These are phyloP conservation scores for Calephelis perditalis DNA, from an alignment of 2,888 invertebrate genomes.

Conservation along the genomic window DNA sequence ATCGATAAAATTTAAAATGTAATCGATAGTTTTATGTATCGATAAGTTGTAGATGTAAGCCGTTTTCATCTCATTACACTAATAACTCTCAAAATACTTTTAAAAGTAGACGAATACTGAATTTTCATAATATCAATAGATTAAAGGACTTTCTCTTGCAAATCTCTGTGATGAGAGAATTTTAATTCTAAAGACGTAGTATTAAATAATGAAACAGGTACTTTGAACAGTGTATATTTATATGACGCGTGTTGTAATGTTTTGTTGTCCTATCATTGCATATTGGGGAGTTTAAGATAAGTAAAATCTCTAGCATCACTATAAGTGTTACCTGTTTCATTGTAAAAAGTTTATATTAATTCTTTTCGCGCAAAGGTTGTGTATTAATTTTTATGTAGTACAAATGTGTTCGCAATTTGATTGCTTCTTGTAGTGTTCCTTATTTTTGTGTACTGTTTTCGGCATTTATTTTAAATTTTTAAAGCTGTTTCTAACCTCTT, in stretches of 20 bases:
- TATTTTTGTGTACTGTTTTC: slow-evolving; percentile 69
- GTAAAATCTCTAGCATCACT: slow-evolving; percentile 24
- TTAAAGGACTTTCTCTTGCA: slow-evolving; percentile 63
- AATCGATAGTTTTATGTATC: slow-evolving; percentile 56
- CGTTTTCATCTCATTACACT: slow-evolving; percentile 69
- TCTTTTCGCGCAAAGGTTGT: slow-evolving; percentile 78
- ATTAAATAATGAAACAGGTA: slow-evolving; percentile 63
- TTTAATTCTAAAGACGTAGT: slow-evolving; percentile 72
- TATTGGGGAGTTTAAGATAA: slow-evolving; percentile 20
- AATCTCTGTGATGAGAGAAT: slow-evolving; percentile 74
- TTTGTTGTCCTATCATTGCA: slow-evolving; percentile 13
- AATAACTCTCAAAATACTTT: slow-evolving; percentile 59
- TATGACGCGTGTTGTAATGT: slow-evolving; percentile 27
- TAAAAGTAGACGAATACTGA: slow-evolving; percentile 62
- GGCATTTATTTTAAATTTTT: slow-evolving; percentile 68
- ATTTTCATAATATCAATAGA: slow-evolving; percentile 73
- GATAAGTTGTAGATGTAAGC: slow-evolving; percentile 48
- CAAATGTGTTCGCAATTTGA: slow-evolving; percentile 79
- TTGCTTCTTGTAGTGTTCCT: slow-evolving; percentile 76
- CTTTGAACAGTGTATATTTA: slow-evolving; percentile 36
- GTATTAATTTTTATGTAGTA: slow-evolving; percentile 78
- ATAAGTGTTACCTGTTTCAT: slow-evolving; percentile 39
- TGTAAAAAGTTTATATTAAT: slow-evolving; percentile 73
- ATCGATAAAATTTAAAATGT: slow-evolving; percentile 52
- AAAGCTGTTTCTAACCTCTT: slow-evolving; percentile 50